phyloP scores from a whole-genome alignment of 2,888 invertebrate genomes.

The Cylindroiulus punctatus region DNA sequence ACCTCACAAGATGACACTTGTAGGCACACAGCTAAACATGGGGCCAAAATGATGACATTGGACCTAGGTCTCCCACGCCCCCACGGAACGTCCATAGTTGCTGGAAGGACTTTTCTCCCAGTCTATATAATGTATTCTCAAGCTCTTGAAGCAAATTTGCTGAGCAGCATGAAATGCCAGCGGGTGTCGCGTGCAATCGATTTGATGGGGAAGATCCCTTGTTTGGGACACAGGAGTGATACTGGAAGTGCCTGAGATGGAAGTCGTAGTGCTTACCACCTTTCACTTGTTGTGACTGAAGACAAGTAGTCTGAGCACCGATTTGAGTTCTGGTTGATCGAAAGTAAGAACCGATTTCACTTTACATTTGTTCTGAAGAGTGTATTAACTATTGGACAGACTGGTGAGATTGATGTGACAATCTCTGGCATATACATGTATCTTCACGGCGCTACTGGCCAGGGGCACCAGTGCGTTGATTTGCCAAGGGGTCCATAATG shows the following conservation, averaged over 20 bases:
- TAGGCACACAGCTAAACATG: slow-evolving; percentile 16
- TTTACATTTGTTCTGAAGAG: too few relatives aligned
- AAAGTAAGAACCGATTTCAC: too few relatives aligned
- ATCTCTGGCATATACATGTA: too few relatives aligned
- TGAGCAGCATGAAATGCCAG: not conserved
- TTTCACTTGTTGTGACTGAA: not conserved
- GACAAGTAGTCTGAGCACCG: not conserved
- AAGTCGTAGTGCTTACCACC: not conserved
- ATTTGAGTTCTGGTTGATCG: too few relatives aligned
- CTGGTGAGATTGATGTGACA: too few relatives aligned
- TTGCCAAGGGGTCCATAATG: too few relatives aligned
- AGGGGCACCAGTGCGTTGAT: too few relatives aligned
- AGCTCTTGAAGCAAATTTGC: not conserved
- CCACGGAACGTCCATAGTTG: not conserved
- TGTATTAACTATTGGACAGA: too few relatives aligned
- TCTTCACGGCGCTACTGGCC: too few relatives aligned
- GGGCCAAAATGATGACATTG: slow-evolving; percentile 39
- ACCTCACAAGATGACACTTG: slow-evolving; percentile 28
- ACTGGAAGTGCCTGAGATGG: slow-evolving; percentile 42
- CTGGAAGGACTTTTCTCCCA: not conserved
- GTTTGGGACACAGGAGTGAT: not conserved
- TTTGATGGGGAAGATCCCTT: not conserved
- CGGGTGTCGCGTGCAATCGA: not conserved
- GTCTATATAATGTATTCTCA: not conserved
- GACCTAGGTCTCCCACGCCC: slow-evolving; percentile 12